phyloP scores from a whole-genome alignment of 2,888 invertebrate genomes.

The Arrhopalites spinosus region DNA sequence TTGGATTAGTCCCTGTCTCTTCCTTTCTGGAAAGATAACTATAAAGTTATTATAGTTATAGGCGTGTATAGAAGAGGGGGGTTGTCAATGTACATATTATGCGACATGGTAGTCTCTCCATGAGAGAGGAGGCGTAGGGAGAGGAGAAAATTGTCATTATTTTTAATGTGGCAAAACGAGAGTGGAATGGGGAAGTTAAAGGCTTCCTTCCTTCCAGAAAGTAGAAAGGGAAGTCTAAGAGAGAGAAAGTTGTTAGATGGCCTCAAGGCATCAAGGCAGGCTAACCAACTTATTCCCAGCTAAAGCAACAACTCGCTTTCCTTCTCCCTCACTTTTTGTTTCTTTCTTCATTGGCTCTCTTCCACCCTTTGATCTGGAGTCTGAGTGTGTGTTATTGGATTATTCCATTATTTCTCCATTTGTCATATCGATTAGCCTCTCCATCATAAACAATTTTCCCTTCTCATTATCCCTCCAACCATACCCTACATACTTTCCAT shows the following conservation, averaged over 20 bases:
- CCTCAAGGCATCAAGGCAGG: background rate
- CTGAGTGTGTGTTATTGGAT: conserved; percentile 4
- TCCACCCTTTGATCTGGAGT: conserved; percentile 13
- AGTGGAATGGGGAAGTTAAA: conserved; percentile 7
- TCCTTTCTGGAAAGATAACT: no score
- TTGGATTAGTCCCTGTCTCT: no score
- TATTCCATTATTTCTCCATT: conserved; percentile 16
- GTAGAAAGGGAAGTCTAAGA: background rate
- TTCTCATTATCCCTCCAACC: no score
- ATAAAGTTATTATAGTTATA: no score
- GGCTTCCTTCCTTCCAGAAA: background rate
- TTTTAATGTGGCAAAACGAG: conserved; percentile 26
- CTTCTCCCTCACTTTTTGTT: background rate
- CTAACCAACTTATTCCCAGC: background rate
- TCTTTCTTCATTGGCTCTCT: background rate
- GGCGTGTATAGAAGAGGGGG: no score
- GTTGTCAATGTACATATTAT: background rate
- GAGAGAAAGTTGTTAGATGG: conserved; percentile 13
- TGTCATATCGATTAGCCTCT: background rate
- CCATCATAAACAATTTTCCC: no score
- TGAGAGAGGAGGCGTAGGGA: background rate
- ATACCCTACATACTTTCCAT: no score
- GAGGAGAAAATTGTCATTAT: conserved; percentile 25
- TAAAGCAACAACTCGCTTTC: conserved; percentile 5
- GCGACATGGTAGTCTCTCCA: background rate